phyloP scores from a whole-genome alignment of 2,797 vertebrate genomes.

The Perodicticus potto region DNA sequence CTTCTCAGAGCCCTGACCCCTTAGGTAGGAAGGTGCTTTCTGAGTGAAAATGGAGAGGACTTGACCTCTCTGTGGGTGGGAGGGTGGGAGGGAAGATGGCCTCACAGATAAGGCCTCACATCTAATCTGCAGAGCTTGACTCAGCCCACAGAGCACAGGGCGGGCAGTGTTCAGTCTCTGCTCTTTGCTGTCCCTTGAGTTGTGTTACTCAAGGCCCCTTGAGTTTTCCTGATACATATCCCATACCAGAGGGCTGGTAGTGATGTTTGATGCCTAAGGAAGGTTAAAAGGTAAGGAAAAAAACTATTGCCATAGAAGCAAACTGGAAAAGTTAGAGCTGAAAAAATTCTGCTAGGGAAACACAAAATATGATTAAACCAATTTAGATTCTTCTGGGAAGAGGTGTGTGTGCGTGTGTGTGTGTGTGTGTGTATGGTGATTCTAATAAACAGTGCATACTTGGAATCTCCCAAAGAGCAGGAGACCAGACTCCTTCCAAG shows the following conservation, averaged over 20 bases:
- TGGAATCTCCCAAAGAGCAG: conserved; percentile 33
- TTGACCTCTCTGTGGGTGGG: not conserved
- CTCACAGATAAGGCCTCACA: not conserved
- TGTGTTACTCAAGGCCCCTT: not conserved
- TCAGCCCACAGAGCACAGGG: not conserved
- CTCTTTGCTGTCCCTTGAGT: not conserved
- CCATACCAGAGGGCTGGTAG: not conserved
- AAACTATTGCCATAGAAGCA: conserved; percentile 25
- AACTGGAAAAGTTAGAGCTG: conserved; percentile 58
- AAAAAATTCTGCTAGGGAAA: conserved; percentile 66
- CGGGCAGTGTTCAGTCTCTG: not conserved
- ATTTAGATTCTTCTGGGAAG: conserved; percentile 63
- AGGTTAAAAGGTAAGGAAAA: conserved; percentile 38
- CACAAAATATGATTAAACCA: conserved; percentile 52
- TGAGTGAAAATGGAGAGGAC: not conserved
- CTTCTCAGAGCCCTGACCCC: not conserved
- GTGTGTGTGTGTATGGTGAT: not conserved
- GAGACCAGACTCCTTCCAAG: conserved; percentile 55
- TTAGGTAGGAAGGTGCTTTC: not conserved
- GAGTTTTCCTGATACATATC: conserved; percentile 33
- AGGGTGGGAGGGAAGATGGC: not conserved
- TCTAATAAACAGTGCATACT: conserved; percentile 47
- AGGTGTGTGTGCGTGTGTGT: not conserved
- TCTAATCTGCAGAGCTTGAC: not conserved
- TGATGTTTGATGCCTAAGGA: not conserved